A percentile compares a stretch with the other conserved stretches of the same genome.
These are phyloP conservation scores for Euglossa dilemma DNA, from an alignment of 1,140 invertebrate species.

Conservation along the genomic window DNA sequence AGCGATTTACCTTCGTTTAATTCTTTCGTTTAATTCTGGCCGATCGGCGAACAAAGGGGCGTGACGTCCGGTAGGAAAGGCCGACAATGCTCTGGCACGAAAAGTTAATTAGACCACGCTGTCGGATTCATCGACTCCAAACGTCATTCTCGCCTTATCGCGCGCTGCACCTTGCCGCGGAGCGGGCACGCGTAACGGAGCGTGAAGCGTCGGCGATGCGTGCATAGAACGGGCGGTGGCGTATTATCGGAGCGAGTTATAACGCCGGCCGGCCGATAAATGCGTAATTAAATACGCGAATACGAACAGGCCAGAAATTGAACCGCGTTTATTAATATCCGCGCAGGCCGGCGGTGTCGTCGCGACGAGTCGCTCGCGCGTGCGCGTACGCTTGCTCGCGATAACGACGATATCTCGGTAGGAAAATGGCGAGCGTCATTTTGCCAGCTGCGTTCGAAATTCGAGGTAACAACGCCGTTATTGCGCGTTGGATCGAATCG, in stretches of 20 bases:
- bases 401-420: neutral
- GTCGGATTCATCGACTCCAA: conserved; percentile 12
- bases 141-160: conserved; percentile 27
- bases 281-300: conserved; percentile 52
- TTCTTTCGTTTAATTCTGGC: neutral
- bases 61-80: neutral
- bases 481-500: too few relatives aligned
- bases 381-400: neutral
- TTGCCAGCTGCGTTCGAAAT: too few relatives aligned
- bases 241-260: conserved; percentile 36
- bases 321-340: conserved; percentile 40
- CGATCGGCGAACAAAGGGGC: neutral
- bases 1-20: too few relatives aligned
- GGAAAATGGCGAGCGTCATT: too few relatives aligned
- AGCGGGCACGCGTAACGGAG: conserved; percentile 8
- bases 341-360: conserved; percentile 3
- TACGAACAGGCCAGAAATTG: conserved; percentile 34
- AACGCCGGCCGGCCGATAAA: conserved; percentile 29
- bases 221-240: conserved; percentile 25
- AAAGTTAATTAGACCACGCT: conserved; percentile 28
- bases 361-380: neutral
- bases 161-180: neutral
- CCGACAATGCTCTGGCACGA: neutral
- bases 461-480: too few relatives aligned
- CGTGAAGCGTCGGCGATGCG: conserved; percentile 28